Evolutionary conservation across 1,140 invertebrate genomes (phyloP), one percentile per base, ranked within the genome.

Genomic region (Latrodectus geometricus): DNA sequence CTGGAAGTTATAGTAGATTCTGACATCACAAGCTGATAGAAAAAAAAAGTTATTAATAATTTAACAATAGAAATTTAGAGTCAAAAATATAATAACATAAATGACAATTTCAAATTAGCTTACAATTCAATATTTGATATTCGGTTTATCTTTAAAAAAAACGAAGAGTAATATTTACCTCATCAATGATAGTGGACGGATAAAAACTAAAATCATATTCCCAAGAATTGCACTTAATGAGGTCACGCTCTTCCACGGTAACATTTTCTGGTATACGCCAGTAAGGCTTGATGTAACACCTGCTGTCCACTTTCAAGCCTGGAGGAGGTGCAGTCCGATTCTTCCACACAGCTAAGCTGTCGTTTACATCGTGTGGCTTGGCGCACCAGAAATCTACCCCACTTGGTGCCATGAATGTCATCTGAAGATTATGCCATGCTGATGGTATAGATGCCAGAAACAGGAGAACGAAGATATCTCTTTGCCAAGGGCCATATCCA

Each of bases 131-230:
- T n/a, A n/a, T n/a, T n/a, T n/a, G n/a, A n/a, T n/a, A n/a, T n/a
- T n/a, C n/a, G n/a, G n/a, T n/a, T n/a, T n/a, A n/a, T n/a, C n/a
- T n/a, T n/a, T n/a, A n/a, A n/a, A n/a, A n/a, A n/a, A n/a, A n/a
- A n/a, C n/a, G n/a, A n/a, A n/a, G 20, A 48, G 9, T 7, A 56
- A 56, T 14, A 83, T 69, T 65, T 54, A 89, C 88, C 81, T 89
- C 77, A 56, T 88, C 80, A 9, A 88, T 87, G 15, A 89, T 88
- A 14, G 88, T 89, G 21, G 88, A 87, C 9, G 50, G 78, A 69
- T 80, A 89, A 14, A 88, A 87, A 54, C 79, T 82, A 8, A 14
- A 20, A 72, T 89, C 83, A 35, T 89, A 89, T 9, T 88, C 77
- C 88, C 87, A 89, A 9, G 17, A 9, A 52, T 70, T 76, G 72